Base-by-base conservation (phyloP, 2,888 invertebrate species). In the Leptarthrus brevirostris region DNA sequence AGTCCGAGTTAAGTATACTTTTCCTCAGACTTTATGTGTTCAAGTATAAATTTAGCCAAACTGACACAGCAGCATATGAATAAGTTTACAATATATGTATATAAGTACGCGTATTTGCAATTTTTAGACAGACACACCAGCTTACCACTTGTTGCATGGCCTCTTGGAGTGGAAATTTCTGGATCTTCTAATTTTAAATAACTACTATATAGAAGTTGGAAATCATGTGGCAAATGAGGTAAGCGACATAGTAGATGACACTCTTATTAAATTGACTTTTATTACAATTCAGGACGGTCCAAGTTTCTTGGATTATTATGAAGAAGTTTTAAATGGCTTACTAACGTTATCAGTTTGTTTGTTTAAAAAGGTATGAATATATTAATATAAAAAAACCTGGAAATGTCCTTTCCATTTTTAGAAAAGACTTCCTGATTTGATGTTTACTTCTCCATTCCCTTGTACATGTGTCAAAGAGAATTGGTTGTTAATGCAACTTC, bases 381-480 rank as follows among this genome's bases (percentile, higher is more conserved):
- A 12, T n/a, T 40, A 40, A 40, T 12, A 40, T 2, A 40, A 40
- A 40, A 6, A 1, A 8, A 12, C n/a, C 12, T 40, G 40, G 40
- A 40, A 40, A 12, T 1, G 3, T 40, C n/a, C 12, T 40, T 40
- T 64, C 36, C n/a, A 26, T 34, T 74, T 80, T 40, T 64, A 86
- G 83, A 84, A 85, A 49, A 81, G 84, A 30, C 79, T 83, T 2
- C 78, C 79, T 2, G 86, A 88, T 75, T 78, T 88, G n/a, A 78
- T 82, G 16, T 81, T 82, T n/a, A 84, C 81, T 61, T 85, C 86
- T 14, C 86, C 88, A 0, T 90, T 88, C 78, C 85, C 85, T 73
- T 90, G 90, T 74, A 86, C 86, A 12, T 90, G 90, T 77, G 81
- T 86, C 3, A 87, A 87, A 80, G 89, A 90, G 80, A 78, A 87